Evolutionary conservation across 2,797 vertebrate species (phyloP), one percentile per base, ranked within the genome.

Genomic region (Neostethus bicornis): DNA sequence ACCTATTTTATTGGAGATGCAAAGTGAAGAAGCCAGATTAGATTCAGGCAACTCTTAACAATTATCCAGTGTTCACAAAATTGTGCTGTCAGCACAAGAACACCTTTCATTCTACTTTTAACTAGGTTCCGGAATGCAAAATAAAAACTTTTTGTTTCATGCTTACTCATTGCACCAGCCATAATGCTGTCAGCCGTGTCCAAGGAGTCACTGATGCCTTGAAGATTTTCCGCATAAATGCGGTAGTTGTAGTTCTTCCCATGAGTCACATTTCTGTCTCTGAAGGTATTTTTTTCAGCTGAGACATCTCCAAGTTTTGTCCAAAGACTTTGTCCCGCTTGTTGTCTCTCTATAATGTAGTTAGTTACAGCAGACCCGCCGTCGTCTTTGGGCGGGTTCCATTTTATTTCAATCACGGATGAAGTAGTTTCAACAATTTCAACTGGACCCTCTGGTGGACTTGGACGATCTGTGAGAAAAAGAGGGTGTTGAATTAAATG

Each of bases 191-290:
- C 83, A 0, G 92, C 26, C 0, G 93, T 94, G 64, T 93, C 90
- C 81, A 95, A 77, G 0, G 88, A 37, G 0, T 95, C 84, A 0
- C 94, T 90, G 0, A 75, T 32, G 19, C 93, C 94, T 81, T 95
- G 91, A 0, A 90, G 80, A 19, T 89, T 96, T 79, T 92, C 79
- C 0, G 95, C 91, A 13, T 77, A 90, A 80, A 95, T 91, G 8
- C 86, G 88, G 84, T 94, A 95, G 83, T 79, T 80, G 72, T 94
- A 96, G 74, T 88, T 92, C 69, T 59, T 86, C 61, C 92, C 93
- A 51, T 79, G 87, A 24, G 90, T 90, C 55, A 94, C 91, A 45
- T 89, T 89, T 65, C 81, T 78, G 0, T 91, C 92, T 1, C 88
- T 92, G 76, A 92, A 94, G 48, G 73, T 84, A 24, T 81, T 87